These are phyloP conservation scores for Stenoptilia bipunctidactyla DNA, from an alignment of 2,888 invertebrate species.

Conservation along the genomic window DNA sequence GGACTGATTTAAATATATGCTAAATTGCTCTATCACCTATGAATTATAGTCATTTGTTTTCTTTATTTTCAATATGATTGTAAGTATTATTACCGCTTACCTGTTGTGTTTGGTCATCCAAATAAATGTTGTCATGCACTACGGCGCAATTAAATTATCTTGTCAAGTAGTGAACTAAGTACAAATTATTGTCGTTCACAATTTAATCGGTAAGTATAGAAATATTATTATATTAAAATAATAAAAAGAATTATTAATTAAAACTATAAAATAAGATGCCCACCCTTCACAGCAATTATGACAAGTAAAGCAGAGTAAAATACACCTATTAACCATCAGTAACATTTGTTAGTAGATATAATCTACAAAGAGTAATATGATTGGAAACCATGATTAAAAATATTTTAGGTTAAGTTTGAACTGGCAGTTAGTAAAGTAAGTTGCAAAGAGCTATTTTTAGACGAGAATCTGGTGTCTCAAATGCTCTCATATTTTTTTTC, in stretches of 20 bases:
- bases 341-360: slow-evolving; percentile 37
- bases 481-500: slow-evolving; percentile 22
- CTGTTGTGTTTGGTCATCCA: no score
- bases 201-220: slow-evolving; percentile 42
- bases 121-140: slow-evolving; percentile 12
- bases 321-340: no score
- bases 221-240: slow-evolving; percentile 11
- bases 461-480: slow-evolving; percentile 48
- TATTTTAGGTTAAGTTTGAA: slow-evolving; percentile 36
- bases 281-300: slow-evolving; percentile 19
- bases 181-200: slow-evolving; percentile 40
- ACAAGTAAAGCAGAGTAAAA: no score
- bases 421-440: slow-evolving; percentile 16
- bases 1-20: no score
- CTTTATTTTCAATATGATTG: no score
- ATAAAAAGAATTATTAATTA: not conserved
- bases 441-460: slow-evolving; percentile 23
- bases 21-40: no score
- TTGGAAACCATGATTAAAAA: not conserved
- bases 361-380: slow-evolving; percentile 49
- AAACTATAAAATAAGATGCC: slow-evolving; percentile 22
- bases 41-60: no score
- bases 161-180: slow-evolving; percentile 35
- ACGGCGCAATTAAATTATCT: slow-evolving; percentile 16
- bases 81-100: no score